Evolutionary conservation across 1,140 invertebrate species (phyloP), one percentile per base, ranked within the genome.

Genomic region (Lepidurus apus): DNA sequence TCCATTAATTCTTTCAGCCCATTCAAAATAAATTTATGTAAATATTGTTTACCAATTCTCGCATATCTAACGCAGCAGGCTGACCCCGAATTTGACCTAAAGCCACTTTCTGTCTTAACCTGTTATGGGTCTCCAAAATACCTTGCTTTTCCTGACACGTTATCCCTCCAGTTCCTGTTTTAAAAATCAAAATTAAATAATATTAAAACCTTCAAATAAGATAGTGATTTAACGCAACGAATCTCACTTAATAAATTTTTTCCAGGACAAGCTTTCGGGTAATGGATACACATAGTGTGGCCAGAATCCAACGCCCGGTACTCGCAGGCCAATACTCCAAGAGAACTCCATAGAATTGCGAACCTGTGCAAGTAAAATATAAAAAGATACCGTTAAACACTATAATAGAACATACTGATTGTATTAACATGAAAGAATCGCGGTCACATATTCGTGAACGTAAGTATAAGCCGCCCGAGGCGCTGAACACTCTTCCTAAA

Each of bases 91-190:
- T 77, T 79, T 81, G 53, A 73, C 81, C 81, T 43, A 79, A 74
- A n/a, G 82, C 81, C 17, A 82, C 74, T 74, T 77, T 77, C 53
- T 80, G 78, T 24, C 82, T 42, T 21, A 82, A 43, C 53, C 53
- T 43, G 76, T 82, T 82, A 42, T 82, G 82, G 6, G 76, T 78
- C 74, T 77, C 73, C 47, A 82, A 34, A 77, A 82, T 82, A 11
- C 73, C 17, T 42, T 80, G 88, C 85, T 91, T 92, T 82, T 93
- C 92, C 82, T 89, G 87, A 81, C 89, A 88, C 47, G 90, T 88
- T 83, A 93, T 86, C 81, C 90, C 90, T 81, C 89, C 88, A 80
- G 88, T 87, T 82, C 86, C 91, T 92, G 84, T 79, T 74, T 75
- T 26, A 3, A 76, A 43, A 10, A 2, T 21, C 42, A 17, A 44